phyloP scores from a whole-genome alignment of 2,797 vertebrate genomes.

The Chelon labrosus region DNA sequence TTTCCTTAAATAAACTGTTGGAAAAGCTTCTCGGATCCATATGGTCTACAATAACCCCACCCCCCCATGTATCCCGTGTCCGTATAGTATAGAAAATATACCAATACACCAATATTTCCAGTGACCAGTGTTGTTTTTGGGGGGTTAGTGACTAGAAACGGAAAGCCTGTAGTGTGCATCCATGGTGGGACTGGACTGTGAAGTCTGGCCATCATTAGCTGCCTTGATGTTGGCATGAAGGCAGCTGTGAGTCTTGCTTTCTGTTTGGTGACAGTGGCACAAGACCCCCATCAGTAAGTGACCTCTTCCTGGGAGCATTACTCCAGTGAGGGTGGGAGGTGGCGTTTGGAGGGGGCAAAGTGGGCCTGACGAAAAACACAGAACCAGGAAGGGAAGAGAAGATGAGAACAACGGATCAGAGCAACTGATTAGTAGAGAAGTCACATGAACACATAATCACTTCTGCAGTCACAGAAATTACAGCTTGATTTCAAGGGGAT shows the following conservation, averaged over 20 bases:
- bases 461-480: background rate
- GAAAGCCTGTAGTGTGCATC: background rate
- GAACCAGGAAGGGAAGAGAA: background rate
- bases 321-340: background rate
- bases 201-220: background rate
- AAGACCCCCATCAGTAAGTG: background rate
- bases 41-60: too few relatives aligned
- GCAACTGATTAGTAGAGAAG: background rate
- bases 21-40: too few relatives aligned
- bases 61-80: too few relatives aligned
- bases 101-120: too few relatives aligned
- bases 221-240: constrained; percentile 18
- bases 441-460: background rate
- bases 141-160: too few relatives aligned
- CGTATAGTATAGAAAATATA: too few relatives aligned
- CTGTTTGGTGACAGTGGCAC: constrained; percentile 4
- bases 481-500: background rate
- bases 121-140: too few relatives aligned
- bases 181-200: background rate
- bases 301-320: background rate
- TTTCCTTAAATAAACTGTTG: too few relatives aligned
- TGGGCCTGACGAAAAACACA: background rate
- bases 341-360: background rate
- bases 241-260: background rate
- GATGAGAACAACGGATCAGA: background rate